Evolutionary conservation across 92 coral and sea anemone genomes (phyloP).

Genomic region (Isaurus tuberculatus): DNA sequence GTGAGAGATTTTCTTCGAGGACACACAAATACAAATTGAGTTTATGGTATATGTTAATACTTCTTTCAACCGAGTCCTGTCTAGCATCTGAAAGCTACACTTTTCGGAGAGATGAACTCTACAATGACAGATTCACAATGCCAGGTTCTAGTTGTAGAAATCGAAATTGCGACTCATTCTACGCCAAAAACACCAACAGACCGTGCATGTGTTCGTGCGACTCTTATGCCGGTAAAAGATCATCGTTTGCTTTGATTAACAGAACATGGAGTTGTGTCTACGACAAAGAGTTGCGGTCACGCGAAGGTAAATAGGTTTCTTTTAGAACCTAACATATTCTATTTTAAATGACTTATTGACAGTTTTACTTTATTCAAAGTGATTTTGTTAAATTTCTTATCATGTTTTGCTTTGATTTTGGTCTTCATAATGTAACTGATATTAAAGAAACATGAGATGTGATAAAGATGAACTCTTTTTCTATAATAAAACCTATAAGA

Average conservation of each 20-base stretch:
- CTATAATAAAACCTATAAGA: too few relatives aligned
- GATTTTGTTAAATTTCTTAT: too few relatives aligned
- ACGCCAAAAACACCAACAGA: not conserved
- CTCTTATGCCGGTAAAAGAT: not conserved
- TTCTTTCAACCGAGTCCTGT: not conserved
- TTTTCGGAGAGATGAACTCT: not conserved
- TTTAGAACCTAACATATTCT: not conserved
- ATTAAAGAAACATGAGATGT: too few relatives aligned
- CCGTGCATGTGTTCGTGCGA: constrained; percentile 19
- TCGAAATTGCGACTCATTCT: not conserved
- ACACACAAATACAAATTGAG: not conserved
- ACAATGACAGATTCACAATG: not conserved
- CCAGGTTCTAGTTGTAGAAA: not conserved
- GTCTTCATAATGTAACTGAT: too few relatives aligned
- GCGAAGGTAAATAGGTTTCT: not conserved
- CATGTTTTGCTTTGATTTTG: too few relatives aligned
- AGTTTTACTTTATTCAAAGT: too few relatives aligned
- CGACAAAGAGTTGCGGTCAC: constrained; percentile 2
- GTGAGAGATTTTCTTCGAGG: not conserved
- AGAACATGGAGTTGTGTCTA: not conserved
- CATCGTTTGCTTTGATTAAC: constrained; percentile 1
- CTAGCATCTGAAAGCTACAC: not conserved
- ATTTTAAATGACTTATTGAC: too few relatives aligned
- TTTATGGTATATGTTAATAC: not conserved
- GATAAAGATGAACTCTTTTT: too few relatives aligned